phyloP scores from a whole-genome alignment of 2,888 invertebrate species.

The Diaprepes abbreviatus region DNA sequence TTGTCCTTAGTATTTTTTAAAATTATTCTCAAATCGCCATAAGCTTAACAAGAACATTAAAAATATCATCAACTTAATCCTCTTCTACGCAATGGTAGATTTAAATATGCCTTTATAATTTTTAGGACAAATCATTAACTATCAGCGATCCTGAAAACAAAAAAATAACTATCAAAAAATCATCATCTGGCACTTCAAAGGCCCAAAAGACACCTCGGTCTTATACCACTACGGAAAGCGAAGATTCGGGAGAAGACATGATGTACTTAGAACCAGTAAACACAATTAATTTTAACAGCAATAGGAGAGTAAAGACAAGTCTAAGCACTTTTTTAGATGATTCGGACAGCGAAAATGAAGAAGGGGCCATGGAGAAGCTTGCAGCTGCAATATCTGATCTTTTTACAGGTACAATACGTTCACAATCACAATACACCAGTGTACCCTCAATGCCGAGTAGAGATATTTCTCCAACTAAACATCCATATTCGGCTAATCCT shows the following conservation, averaged over 20 bases:
- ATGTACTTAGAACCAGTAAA: constrained; percentile 65
- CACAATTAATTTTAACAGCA: constrained; percentile 52
- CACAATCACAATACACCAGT: too few species aligned
- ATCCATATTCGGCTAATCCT: too few species aligned
- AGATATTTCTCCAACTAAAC: too few species aligned
- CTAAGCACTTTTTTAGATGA: constrained; percentile 73
- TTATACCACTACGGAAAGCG: constrained; percentile 63
- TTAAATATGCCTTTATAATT: too few species aligned
- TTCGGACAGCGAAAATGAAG: constrained; percentile 83
- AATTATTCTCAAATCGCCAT: too few species aligned
- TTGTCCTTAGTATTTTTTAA: too few species aligned
- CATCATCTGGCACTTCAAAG: constrained; percentile 28
- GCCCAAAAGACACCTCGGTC: constrained; percentile 57
- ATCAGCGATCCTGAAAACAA: constrained; percentile 59
- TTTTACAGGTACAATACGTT: constrained; percentile 85
- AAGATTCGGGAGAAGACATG: constrained; percentile 66
- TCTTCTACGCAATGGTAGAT: too few species aligned
- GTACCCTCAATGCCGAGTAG: too few species aligned
- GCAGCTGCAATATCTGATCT: constrained; percentile 82
- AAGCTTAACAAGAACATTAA: too few species aligned
- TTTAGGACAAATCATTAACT: constrained; percentile 63
- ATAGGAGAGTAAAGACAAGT: constrained; percentile 67
- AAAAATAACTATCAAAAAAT: constrained; percentile 53
- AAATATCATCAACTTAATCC: too few species aligned
- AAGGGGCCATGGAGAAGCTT: constrained; percentile 77